Base-by-base conservation (phyloP, 2,888 invertebrate genomes). In the Eurytoma adleriae region DNA sequence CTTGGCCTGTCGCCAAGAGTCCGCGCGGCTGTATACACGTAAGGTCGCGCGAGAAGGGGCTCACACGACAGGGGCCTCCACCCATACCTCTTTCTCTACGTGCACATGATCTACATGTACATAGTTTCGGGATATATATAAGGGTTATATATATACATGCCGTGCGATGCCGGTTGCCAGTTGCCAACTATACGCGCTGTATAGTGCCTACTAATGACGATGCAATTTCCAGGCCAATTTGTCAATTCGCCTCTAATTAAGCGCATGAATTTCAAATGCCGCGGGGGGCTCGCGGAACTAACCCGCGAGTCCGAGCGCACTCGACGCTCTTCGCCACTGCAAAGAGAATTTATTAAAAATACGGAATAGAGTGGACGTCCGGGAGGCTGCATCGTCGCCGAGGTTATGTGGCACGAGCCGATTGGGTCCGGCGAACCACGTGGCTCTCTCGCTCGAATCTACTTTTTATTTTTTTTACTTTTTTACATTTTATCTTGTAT, bases 201-300 rank as follows among this genome's bases (percentile, higher is more conserved):
- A 40, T n/a, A 14, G 30, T 66, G 54, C 14, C 57, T 54, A 57
- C 68, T 56, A 78, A 80, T 77, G 85, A 85, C 84, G 83, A 84
- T 86, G 84, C 85, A 83, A 83, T 83, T 84, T 84, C 84, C 82
- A 83, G 73, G 27, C 76, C 67, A 67, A 73, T 72, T 80, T 77
- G 68, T 72, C 80, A 69, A 68, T 80, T 71, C 59, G 13, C 57
- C n/a, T 67, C 72, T 78, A 61, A 76, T 76, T 76, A 61, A 30
- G n/a, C 13, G 54, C 72, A 59, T 67, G 70, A 79, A 74, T 74
- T 69, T 79, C 69, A 79, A 74, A 74, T 69, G 74, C 64, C 74
- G 64, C 69, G 14, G 56, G 50, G 40, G 18, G 14, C 1, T 7
- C 10, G 20, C 1, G 24, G 10, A 13, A 24, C 14, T 20, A 20